Conservation (phyloP, 92 coral and sea anemone genomes). For the Parazoanthus atlanticus region DNA sequence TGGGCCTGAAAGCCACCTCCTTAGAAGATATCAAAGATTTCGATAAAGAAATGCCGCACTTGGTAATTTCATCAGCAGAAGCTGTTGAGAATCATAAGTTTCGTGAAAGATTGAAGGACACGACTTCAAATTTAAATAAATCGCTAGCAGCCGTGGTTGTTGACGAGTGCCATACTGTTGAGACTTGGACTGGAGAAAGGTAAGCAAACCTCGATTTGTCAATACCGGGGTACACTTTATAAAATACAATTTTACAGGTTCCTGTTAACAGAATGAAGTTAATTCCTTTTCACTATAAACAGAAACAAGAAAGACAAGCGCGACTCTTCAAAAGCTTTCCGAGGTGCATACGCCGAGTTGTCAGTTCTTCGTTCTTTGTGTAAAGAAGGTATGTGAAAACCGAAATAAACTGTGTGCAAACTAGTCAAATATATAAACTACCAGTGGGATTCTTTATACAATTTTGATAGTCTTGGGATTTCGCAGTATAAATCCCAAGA, state of each 20-base stretch:
- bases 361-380: background rate
- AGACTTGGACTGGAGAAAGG: no score
- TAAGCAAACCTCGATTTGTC: no score
- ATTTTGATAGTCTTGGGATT: background rate
- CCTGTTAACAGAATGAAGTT: no score
- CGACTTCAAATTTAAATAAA: background rate
- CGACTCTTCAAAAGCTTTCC: background rate
- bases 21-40: no score
- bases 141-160: background rate
- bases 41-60: background rate
- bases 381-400: background rate
- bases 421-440: background rate
- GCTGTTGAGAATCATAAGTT: background rate
- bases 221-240: no score
- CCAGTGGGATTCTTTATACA: background rate
- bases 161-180: background rate
- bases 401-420: background rate
- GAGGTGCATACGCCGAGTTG: background rate
- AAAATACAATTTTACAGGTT: no score
- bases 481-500: background rate
- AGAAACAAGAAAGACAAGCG: conserved; percentile 1
- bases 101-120: background rate
- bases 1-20: background rate
- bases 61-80: background rate
- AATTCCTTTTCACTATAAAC: background rate